Base-by-base conservation (phyloP, 1,140 invertebrate species). In the Leptopilina boulardi region DNA sequence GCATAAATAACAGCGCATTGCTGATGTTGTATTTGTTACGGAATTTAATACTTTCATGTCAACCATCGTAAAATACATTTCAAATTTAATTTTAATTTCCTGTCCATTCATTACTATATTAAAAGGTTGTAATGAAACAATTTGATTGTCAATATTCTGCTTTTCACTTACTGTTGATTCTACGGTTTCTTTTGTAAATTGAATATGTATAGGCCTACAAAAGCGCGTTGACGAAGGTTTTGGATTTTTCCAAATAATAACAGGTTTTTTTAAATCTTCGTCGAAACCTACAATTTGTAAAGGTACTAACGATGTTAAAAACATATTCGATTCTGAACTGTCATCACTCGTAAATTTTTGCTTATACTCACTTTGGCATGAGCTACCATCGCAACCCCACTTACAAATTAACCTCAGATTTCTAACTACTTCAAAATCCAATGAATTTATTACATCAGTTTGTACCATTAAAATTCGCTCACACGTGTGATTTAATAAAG, bases 371-470 rank as follows among this genome's bases (percentile, higher is more conserved):
- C 44, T 47, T 5, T 47, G 44, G 15, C 44, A 9, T 47, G 42
- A 44, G 10, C 42, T 44, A 15, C 44, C 13, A 47, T 47, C 44
- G 4, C 44, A 47, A 15, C 44, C 44, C 44, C 44, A 47, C 4
- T 47, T 47, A 47, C 44, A 47, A 4, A 47, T n/a, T 47, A 47
- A 47, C 15, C 44, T 15, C 0, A 47, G 11, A 47, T 47, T 47
- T n/a, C 15, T 47, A n/a, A 47, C 44, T 2, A n/a, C 4, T n/a
- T 4, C 13, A 47, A n/a, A n/a, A 4, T 47, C 44, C 4, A 47
- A 47, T n/a, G 44, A 15, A 5, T 47, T 78, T 79, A 82, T 86
- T 82, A 66, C 80, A 74, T 75, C 18, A 9, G 47, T 70, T 66
- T 74, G n/a, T 54, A 51, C 30, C 23, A 44, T 38, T 23, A 81